Conservation (phyloP, 2,797 vertebrate genomes). For the Chelon labrosus region DNA sequence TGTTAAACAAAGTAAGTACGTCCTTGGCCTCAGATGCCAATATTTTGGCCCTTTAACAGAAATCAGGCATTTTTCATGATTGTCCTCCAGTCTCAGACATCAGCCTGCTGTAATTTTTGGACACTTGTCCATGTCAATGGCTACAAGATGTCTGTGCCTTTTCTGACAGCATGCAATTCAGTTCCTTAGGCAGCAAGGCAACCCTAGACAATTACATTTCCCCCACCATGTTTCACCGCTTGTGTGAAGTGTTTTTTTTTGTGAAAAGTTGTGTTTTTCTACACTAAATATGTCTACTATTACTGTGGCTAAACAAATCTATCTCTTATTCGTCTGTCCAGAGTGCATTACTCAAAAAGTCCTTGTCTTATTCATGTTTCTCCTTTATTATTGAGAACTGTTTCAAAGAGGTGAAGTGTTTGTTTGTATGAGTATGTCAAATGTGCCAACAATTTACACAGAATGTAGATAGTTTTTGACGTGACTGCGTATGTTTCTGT, state of each 20-base stretch:
- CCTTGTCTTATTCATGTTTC: too few species aligned
- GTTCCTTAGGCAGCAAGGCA: too few species aligned
- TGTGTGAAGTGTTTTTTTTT: too few species aligned
- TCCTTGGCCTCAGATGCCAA: background rate
- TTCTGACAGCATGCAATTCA: background rate
- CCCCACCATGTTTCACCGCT: too few species aligned
- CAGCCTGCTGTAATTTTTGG: background rate
- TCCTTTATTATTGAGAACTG: background rate
- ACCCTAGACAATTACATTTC: too few species aligned
- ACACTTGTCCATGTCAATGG: background rate
- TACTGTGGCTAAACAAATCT: too few species aligned
- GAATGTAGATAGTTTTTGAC: background rate
- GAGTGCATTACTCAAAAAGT: too few species aligned
- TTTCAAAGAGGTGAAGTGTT: background rate
- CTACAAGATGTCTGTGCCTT: background rate
- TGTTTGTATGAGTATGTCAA: background rate
- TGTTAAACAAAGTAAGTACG: too few species aligned
- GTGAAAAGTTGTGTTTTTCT: too few species aligned
- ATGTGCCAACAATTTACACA: background rate
- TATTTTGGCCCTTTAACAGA: background rate
- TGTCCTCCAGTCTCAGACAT: background rate
- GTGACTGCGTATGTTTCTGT: constrained; percentile 39
- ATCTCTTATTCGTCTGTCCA: too few species aligned
- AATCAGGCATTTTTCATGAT: background rate
- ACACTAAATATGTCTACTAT: too few species aligned